Evolutionary conservation across 1,140 invertebrate species (phyloP).

Genomic region (Macrobrachium nipponense): DNA sequence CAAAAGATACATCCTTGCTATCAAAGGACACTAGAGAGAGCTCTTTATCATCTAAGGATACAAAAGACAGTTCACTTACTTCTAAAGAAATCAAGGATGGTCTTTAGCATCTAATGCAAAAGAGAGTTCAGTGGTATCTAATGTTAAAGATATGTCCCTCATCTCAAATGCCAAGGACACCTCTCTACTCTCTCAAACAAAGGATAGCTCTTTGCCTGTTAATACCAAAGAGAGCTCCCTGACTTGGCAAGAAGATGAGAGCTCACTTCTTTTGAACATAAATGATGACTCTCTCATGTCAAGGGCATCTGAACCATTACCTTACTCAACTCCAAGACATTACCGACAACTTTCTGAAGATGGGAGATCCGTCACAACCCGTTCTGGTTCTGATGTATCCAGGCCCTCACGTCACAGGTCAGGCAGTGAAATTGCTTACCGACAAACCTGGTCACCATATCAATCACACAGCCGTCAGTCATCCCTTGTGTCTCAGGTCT

Average conservation of each 20-base stretch:
- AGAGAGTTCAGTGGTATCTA: slow-evolving; percentile 49
- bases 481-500: slow-evolving; percentile 44
- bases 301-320: slow-evolving; percentile 43
- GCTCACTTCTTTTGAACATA: slow-evolving; percentile 37
- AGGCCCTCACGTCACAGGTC: slow-evolving; percentile 15
- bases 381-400: slow-evolving; percentile 25
- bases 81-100: slow-evolving; percentile 45
- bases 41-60: slow-evolving; percentile 47
- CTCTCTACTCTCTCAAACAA: slow-evolving; percentile 26
- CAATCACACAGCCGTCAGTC: slow-evolving; percentile 42
- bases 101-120: not conserved
- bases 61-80: slow-evolving; percentile 36
- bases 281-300: slow-evolving; percentile 49
- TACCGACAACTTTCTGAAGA: slow-evolving; percentile 49
- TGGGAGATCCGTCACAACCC: slow-evolving; percentile 14
- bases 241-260: slow-evolving; percentile 49
- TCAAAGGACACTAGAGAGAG: slow-evolving; percentile 47
- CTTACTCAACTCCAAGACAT: slow-evolving; percentile 30
- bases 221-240: slow-evolving; percentile 40
- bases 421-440: slow-evolving; percentile 42
- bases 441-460: slow-evolving; percentile 32
- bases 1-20: slow-evolving; percentile 51
- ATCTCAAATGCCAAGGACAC: slow-evolving; percentile 30
- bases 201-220: slow-evolving; percentile 37
- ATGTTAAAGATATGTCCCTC: slow-evolving; percentile 39